A percentile compares a stretch with the other conserved stretches of the same genome.
These are phyloP conservation scores for Polietes domitor DNA, from an alignment of 2,888 invertebrate species.

Conservation along the genomic window DNA sequence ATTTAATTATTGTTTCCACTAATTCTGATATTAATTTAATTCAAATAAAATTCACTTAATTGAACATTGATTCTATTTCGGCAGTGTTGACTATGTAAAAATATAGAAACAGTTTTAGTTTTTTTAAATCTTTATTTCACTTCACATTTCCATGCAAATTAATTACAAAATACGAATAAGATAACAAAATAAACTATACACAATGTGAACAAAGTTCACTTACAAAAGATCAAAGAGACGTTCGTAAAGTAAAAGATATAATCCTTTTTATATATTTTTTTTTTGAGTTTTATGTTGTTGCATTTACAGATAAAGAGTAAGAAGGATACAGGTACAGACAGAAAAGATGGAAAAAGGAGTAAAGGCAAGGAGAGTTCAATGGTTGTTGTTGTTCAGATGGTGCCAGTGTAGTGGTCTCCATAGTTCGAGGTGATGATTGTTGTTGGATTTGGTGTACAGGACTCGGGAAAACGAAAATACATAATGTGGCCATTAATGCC, in stretches of 20 bases:
- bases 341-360: neutral
- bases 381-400: conserved; percentile 51
- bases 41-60: too few relatives aligned
- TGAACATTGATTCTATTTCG: too few relatives aligned
- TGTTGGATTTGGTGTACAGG: conserved; percentile 70
- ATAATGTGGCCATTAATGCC: neutral
- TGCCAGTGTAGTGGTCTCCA: conserved; percentile 63
- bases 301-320: conserved; percentile 58
- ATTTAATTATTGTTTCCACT: too few relatives aligned
- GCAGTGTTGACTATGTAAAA: too few relatives aligned
- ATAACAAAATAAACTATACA: too few relatives aligned
- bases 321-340: conserved; percentile 19
- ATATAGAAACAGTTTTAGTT: neutral
- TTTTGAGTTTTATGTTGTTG: conserved; percentile 50
- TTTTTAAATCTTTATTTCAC: conserved; percentile 56
- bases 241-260: neutral
- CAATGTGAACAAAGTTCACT: conserved; percentile 57
- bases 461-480: neutral
- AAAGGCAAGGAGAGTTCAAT: conserved; percentile 1
- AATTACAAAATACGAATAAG: conserved; percentile 34
- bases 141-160: conserved; percentile 47
- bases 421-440: conserved; percentile 49
- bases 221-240: conserved; percentile 44
- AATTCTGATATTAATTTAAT: too few relatives aligned
- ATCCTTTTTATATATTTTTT: conserved; percentile 46